A percentile compares a stretch with the other conserved stretches of the same genome.
These are phyloP conservation scores for Zophobas atratus DNA, from an alignment of 1,140 invertebrate species.

Conservation along the genomic window DNA sequence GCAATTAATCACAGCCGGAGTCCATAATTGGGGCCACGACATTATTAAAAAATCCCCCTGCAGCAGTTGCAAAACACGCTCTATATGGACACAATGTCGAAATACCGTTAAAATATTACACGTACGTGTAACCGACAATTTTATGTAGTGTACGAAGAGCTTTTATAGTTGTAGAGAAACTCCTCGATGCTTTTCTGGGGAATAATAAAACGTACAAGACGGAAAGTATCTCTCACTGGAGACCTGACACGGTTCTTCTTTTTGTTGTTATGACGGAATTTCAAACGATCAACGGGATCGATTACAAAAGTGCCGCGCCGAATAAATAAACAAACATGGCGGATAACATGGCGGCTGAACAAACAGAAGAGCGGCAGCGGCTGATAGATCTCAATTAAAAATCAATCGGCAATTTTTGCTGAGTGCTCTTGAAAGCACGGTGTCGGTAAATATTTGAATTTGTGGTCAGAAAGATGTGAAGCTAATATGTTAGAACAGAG, in stretches of 20 bases:
- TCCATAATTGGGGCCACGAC: conserved; percentile 12
- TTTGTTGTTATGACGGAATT: conserved; percentile 12
- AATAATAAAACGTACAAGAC: conserved; percentile 14
- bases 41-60: conserved; percentile 1
- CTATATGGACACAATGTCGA: conserved; percentile 5
- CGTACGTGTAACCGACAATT: background rate
- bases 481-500: conserved; percentile 6
- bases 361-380: too few species aligned
- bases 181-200: conserved; percentile 15
- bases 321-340: background rate
- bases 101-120: conserved; percentile 15
- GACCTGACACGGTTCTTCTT: conserved; percentile 29
- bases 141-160: conserved; percentile 2
- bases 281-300: background rate
- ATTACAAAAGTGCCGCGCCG: background rate
- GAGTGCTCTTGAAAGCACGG: background rate
- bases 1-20: conserved; percentile 3
- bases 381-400: too few species aligned
- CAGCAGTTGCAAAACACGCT: conserved; percentile 20
- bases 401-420: background rate
- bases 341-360: background rate
- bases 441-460: conserved; percentile 2
- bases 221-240: conserved; percentile 6
- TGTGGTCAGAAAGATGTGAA: conserved; percentile 17
- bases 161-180: conserved; percentile 13